Evolutionary conservation across 2,113 vertebrate genomes (phyloP), one percentile per base, ranked within the genome.

Genomic region (Vidua macroura): DNA sequence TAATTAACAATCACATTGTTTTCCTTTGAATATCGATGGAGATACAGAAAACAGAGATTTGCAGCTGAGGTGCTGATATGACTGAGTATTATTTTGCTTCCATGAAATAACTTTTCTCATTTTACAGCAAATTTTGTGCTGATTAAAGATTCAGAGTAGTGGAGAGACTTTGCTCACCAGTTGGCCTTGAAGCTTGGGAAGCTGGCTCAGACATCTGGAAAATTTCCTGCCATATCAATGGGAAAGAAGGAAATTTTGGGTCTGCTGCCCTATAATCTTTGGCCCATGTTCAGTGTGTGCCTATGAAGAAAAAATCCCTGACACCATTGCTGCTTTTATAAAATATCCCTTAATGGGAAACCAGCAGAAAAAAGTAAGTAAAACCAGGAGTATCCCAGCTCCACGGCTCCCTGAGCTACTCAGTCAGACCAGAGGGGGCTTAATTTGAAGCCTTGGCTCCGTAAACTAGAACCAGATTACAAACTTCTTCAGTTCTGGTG

Each of bases 1-100:
- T 92, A 89, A 96, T 95, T 96, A 95, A 92, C 81, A 94, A 93
- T 96, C 84, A 84, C 69, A 92, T 85, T 93, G 92, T 95, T 96
- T 96, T 93, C 85, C 77, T 97, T 92, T 80, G 93, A 95, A 91
- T 74, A 52, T 80, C 2, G 24, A 92, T 0, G 0, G 77, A 96
- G 91, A 92, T 39, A 39, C 44, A 92, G 59, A 93, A 96, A 93
- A 77, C 88, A 96, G 78, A 94, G 70, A 91, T 31, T 53, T 68
- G 67, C 62, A 94, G 55, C 75, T 35, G 44, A 92, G 73, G 39
- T 80, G 70, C 66, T 0, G 35, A 91, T 95, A 48, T 55, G 64
- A 55, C 68, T 63, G 92, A 86, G 52, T 58, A 75, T 82, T 78
- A 76, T 92, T 91, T 81, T 69, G 59, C 73, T 93, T 83, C 78